These are phyloP conservation scores for Lota lota DNA, from an alignment of 2,113 vertebrate species.

Conservation along the genomic window DNA sequence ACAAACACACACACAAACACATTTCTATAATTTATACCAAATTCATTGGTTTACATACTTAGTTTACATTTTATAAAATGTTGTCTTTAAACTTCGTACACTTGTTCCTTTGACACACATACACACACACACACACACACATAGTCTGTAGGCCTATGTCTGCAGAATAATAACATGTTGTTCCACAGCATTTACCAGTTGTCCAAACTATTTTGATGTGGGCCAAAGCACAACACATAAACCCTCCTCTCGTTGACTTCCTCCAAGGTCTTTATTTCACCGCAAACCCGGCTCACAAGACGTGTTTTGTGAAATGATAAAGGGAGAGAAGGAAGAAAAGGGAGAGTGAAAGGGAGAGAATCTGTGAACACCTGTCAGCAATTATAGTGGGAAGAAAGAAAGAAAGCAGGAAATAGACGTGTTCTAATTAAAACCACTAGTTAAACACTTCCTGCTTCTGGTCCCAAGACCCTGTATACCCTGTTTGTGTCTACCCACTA, in stretches of 20 bases:
- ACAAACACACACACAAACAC: neutral
- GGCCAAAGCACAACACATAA: no score
- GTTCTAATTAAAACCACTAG: constrained; percentile 97
- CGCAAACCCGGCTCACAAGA: no score
- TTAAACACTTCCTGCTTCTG: constrained; percentile 98
- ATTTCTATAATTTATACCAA: neutral
- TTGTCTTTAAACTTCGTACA: neutral
- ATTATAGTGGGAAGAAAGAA: constrained; percentile 89
- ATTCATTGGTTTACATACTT: no score
- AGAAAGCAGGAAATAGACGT: constrained; percentile 96
- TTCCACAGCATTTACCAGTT: no score
- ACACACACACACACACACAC: constrained; percentile 5
- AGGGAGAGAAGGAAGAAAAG: constrained; percentile 23
- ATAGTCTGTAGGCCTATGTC: neutral
- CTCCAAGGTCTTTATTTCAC: no score
- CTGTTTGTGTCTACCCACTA: constrained; percentile 15
- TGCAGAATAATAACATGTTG: no score
- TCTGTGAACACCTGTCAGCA: constrained; percentile 91
- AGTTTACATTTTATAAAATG: no score
- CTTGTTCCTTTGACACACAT: constrained; percentile 11
- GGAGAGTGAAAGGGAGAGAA: constrained; percentile 63
- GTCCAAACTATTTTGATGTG: no score
- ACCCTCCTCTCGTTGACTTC: no score
- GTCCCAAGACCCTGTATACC: constrained; percentile 72
- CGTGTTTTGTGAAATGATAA: constrained; percentile 17